A percentile compares a stretch with the other conserved stretches of the same genome.
phyloP scores from a whole-genome alignment of 23 tunicate genomes.

The Clavelina lepadiformis region DNA sequence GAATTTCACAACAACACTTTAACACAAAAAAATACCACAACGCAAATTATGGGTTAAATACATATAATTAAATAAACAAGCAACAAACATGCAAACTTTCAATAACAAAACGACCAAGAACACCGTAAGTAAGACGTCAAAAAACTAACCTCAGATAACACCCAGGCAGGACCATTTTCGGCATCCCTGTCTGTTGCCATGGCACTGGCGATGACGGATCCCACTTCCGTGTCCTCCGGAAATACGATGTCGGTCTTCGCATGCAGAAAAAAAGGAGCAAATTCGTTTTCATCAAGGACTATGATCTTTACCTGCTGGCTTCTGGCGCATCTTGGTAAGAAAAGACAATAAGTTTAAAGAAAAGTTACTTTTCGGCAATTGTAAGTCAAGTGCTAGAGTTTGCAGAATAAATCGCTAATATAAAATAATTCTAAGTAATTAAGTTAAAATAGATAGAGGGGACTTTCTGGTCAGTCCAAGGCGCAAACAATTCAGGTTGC shows the following conservation, averaged over 20 bases:
- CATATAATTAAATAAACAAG: too few relatives aligned
- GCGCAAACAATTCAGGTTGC: too few relatives aligned
- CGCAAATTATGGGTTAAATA: too few relatives aligned
- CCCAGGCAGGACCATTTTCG: constrained; percentile 37
- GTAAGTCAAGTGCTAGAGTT: background rate
- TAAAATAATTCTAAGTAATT: too few relatives aligned
- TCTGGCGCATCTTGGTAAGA: constrained; percentile 1
- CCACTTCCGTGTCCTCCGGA: constrained; percentile 48
- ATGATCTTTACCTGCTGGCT: constrained; percentile 8
- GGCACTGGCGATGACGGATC: constrained; percentile 31
- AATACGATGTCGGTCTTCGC: constrained; percentile 15
- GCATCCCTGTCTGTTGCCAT: constrained; percentile 48
- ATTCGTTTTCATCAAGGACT: constrained; percentile 63
- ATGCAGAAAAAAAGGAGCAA: constrained; percentile 41
- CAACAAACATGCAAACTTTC: too few relatives aligned
- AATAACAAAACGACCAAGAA: too few relatives aligned
- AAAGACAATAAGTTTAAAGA: too few relatives aligned
- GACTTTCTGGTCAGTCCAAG: too few relatives aligned
- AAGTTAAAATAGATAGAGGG: too few relatives aligned
- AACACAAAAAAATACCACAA: too few relatives aligned
- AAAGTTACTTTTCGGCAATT: background rate
- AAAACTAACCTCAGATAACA: constrained; percentile 25
- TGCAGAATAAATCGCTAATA: too few relatives aligned
- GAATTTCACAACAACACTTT: too few relatives aligned
- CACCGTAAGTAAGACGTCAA: background rate